These are phyloP conservation scores for Planococcus citri DNA, from an alignment of 1,140 invertebrate species.

Conservation along the genomic window DNA sequence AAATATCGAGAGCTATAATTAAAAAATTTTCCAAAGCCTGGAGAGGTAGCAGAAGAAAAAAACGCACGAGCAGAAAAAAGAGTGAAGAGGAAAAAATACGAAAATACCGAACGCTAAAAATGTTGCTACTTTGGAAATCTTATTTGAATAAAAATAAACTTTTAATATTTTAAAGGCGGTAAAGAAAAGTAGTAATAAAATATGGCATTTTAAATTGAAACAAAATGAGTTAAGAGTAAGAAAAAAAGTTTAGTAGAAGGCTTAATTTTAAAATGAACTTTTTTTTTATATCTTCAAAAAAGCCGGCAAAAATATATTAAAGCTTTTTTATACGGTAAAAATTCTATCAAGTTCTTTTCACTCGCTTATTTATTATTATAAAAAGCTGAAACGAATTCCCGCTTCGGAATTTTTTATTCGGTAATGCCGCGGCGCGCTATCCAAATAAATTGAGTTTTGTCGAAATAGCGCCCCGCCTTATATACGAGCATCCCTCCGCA, in stretches of 20 bases:
- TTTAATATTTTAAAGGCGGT: conserved; percentile 18
- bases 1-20: background rate
- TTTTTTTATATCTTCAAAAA: conserved; percentile 12
- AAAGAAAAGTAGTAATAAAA: conserved; percentile 16
- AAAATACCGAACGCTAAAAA: background rate
- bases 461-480: conserved; percentile 23
- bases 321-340: conserved; percentile 18
- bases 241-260: conserved; percentile 11
- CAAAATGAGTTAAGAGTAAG: conserved; percentile 15
- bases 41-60: too few species aligned
- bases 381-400: conserved; percentile 26
- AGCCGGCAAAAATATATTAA: conserved; percentile 14
- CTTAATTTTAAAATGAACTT: conserved; percentile 21
- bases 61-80: too few species aligned
- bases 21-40: background rate
- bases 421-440: conserved; percentile 23
- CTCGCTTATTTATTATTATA: conserved; percentile 28
- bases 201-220: conserved; percentile 21
- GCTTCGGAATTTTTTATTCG: conserved; percentile 21
- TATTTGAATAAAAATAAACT: conserved; percentile 19
- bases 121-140: background rate
- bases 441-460: conserved; percentile 30
- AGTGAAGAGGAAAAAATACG: conserved; percentile 10
- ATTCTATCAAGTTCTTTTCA: conserved; percentile 24
- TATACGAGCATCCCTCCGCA: background rate